Conservation (phyloP, 2,888 invertebrate genomes). For the Napeogenes inachia region DNA sequence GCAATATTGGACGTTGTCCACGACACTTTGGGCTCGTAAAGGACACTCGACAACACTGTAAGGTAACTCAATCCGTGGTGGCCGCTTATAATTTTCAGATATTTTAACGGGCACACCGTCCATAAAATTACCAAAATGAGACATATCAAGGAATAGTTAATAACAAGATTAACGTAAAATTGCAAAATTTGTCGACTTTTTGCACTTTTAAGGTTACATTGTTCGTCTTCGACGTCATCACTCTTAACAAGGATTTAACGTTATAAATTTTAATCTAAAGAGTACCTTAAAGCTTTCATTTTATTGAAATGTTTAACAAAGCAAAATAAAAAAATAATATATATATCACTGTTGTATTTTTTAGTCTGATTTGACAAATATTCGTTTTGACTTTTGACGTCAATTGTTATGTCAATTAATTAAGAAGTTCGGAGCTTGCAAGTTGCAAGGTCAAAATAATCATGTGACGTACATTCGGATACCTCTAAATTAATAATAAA, state of each 20-base stretch:
- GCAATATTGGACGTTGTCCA: slow-evolving; percentile 78
- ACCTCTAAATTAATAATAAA: slow-evolving; percentile 6
- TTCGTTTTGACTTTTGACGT: slow-evolving; percentile 27
- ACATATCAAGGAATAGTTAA: slow-evolving; percentile 60
- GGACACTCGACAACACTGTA: slow-evolving; percentile 58
- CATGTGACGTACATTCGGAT: slow-evolving; percentile 37
- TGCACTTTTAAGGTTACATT: slow-evolving; percentile 73
- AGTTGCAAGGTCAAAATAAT: slow-evolving; percentile 26
- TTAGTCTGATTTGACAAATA: slow-evolving; percentile 32
- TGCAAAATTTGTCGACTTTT: slow-evolving; percentile 63
- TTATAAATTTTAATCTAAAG: slow-evolving; percentile 28
- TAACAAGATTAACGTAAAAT: slow-evolving; percentile 58
- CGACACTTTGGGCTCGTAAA: slow-evolving; percentile 56
- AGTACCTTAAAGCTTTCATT: slow-evolving; percentile 37
- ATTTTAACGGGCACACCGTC: slow-evolving; percentile 93
- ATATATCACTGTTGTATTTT: slow-evolving; percentile 19
- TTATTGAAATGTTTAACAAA: slow-evolving; percentile 28
- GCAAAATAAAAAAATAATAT: slow-evolving; percentile 28
- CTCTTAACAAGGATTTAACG: slow-evolving; percentile 42
- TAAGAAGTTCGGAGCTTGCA: slow-evolving; percentile 14
- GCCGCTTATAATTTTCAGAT: slow-evolving; percentile 90
- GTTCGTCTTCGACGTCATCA: slow-evolving; percentile 68
- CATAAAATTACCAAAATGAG: slow-evolving; percentile 80
- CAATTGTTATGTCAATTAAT: slow-evolving; percentile 27
- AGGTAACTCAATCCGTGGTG: slow-evolving; percentile 79